Evolutionary conservation across 2,113 vertebrate genomes (phyloP), one percentile per base, ranked within the genome.

Genomic region (Lampris incognitus): DNA sequence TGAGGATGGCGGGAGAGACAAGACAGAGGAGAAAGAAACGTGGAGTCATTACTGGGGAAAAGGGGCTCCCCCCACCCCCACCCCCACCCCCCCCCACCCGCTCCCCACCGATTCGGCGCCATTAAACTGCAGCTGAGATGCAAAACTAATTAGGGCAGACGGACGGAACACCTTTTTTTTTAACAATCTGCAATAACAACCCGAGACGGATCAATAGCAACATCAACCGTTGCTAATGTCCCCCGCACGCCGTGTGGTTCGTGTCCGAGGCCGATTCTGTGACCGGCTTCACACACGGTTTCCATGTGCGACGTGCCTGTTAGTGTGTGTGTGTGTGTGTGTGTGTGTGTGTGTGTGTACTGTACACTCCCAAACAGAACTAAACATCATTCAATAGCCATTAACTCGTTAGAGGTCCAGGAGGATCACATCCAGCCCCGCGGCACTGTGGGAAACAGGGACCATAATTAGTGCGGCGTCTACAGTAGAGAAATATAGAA

Each of bases 331-430:
- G 24, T 24, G 24, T 24, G 24, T 24, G 24, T 24, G 24, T 24
- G 24, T 24, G 24, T 24, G 24, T 60, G 78, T 68, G 79, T 74
- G 76, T 48, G 50, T 57, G 72, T 24, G 64, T 54, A 13, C 51
- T 80, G 54, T 60, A 46, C 67, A 41, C 42, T 68, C 79, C 64
- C 72, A 62, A 41, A 40, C 77, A 85, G 78, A 62, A 79, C 82
- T 65, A 72, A 74, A 76, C 73, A 85, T 76, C 50, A 5, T 74
- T 85, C 75, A 80, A 76, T 50, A 78, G 82, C 81, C 78, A 81
- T 84, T 84, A 89, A 81, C 69, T 87, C 81, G 78, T 86, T 78
- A 89, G 77, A 82, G 75, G 72, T 79, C 85, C 72, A 42, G 67
- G 51, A 83, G 74, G 65, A 80, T 83, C 65, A 58, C 69, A 75